Base-by-base conservation (phyloP, 2,797 vertebrate genomes). In the Onychomys leucogaster region DNA sequence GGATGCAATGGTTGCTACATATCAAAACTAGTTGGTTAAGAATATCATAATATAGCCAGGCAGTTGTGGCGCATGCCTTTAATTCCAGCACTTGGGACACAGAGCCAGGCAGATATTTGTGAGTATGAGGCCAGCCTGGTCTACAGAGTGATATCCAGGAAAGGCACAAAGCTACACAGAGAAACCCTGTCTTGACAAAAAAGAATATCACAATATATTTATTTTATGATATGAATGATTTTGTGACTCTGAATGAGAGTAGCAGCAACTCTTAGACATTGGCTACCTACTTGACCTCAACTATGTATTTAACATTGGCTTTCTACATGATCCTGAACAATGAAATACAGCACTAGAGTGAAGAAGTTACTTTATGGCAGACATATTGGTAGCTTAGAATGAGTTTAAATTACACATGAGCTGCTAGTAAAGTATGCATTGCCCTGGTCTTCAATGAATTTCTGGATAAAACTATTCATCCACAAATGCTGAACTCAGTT, bases 301-400 rank as follows among this genome's bases (percentile, higher is more conserved):
- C 41, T 67, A 27, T 76, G 25, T 69, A 14, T 32, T n/a, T n/a
- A 41, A 46, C 8, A 43, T 37, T 57, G 27, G 14, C 55, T 77
- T 57, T 96, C 5, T 77, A 27, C 55, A 89, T 90, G 73, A 88
- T 37, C 41, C 21, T 90, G 83, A 91, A 37, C 19, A 94, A 43
- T 59, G 49, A 77, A 87, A 65, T 78, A 83, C 10, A 94, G 46
- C 81, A 77, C 93, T 85, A 71, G 16, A 41, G 34, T 77, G 8
- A 57, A 8, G 59, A 41, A 89, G 46, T 89, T 87, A 65, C 43
- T 89, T 95, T 59, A 55, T 61, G 29, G 11, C 65, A 52, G 6
- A 41, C 41, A 71, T 34, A 23, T 43, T 32, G 61, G 27, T 49
- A 85, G n/a, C 55, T 89, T 94, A 52, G 9, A 78, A 63, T 59